Evolutionary conservation across 1,140 invertebrate species (phyloP), one percentile per base, ranked within the genome.

Genomic region (Andricus grossulariae): DNA sequence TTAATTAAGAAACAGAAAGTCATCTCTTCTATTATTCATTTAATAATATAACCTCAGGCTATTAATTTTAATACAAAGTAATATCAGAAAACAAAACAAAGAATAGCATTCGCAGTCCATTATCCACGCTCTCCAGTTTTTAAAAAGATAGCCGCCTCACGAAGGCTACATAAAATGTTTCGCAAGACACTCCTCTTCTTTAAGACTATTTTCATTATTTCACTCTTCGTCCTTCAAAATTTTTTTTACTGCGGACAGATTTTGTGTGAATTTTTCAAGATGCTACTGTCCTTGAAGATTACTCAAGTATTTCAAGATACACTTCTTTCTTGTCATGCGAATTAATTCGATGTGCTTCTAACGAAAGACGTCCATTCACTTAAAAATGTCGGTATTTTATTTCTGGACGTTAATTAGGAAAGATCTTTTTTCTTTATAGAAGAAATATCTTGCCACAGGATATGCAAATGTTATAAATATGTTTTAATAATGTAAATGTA

Each of bases 321-420:
- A 66, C 21, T 66, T 39, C 13, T 66, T 32, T 21, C 60, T 25
- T 66, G 60, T 66, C 60, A 66, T 66, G 60, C 32, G 25, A 66
- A n/a, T 66, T 66, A 66, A 66, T 66, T 66, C 39, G 8, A 55
- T 55, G 54, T 55, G 25, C n/a, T n/a, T 66, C 60, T 66, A 66
- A 66, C 60, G 60, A 66, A 60, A 60, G 1, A 25, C 15, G 25
- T 60, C 21, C 21, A 60, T 19, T 60, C 57, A 12, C 19, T 39
- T 66, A 66, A 66, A 66, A 66, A 66, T 39, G 32, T 21, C 32
- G 16, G 25, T n/a, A 45, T 16, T 7, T n/a, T 66, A 39, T 66
- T 32, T 39, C 12, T 66, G 10, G 19, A 15, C 21, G 21, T 25
- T 60, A 21, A 45, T 45, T 45, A 1, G 10, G 39, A 45, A 7